Evolutionary conservation across 1,140 invertebrate genomes (phyloP).

Genomic region (Drosophila mayri): DNA sequence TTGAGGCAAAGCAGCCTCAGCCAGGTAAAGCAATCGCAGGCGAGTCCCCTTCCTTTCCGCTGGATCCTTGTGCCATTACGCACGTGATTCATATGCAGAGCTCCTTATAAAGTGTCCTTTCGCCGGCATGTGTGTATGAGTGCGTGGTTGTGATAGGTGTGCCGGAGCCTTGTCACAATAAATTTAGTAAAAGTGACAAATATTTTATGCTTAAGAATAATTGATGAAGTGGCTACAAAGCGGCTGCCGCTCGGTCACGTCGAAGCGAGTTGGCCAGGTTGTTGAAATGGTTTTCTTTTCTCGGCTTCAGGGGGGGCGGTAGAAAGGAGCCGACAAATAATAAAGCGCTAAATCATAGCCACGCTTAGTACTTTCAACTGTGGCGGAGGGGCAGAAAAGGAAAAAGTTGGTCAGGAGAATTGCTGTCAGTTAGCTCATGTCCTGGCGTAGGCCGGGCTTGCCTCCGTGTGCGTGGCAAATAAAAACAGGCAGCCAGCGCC

Average conservation of each 20-base stretch:
- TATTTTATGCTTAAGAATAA: slow-evolving; percentile 84
- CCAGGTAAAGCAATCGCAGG: slow-evolving; percentile 42
- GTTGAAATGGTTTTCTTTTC: slow-evolving; percentile 32
- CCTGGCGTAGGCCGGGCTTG: slow-evolving; percentile 25
- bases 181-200: slow-evolving; percentile 84
- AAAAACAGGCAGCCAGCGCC: slow-evolving; percentile 70
- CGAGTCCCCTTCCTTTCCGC: slow-evolving; percentile 26
- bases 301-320: not conserved
- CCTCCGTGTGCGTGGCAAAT: slow-evolving; percentile 63
- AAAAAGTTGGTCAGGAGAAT: slow-evolving; percentile 25
- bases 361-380: slow-evolving; percentile 78
- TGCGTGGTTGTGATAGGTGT: slow-evolving; percentile 56
- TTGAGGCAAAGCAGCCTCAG: slow-evolving; percentile 45
- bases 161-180: slow-evolving; percentile 76
- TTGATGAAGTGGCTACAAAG: slow-evolving; percentile 83
- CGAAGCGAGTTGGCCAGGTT: slow-evolving; percentile 44
- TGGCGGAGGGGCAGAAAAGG: not conserved
- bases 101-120: slow-evolving; percentile 61
- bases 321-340: slow-evolving; percentile 60
- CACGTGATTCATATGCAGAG: slow-evolving; percentile 81
- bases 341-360: slow-evolving; percentile 83
- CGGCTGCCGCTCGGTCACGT: slow-evolving; percentile 64
- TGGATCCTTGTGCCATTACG: slow-evolving; percentile 68
- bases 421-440: slow-evolving; percentile 60
- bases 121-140: slow-evolving; percentile 4